A percentile compares a stretch with the other conserved stretches of the same genome.
These are phyloP conservation scores for Sitta europaea DNA, from an alignment of 2,113 vertebrate species.

Conservation along the genomic window DNA sequence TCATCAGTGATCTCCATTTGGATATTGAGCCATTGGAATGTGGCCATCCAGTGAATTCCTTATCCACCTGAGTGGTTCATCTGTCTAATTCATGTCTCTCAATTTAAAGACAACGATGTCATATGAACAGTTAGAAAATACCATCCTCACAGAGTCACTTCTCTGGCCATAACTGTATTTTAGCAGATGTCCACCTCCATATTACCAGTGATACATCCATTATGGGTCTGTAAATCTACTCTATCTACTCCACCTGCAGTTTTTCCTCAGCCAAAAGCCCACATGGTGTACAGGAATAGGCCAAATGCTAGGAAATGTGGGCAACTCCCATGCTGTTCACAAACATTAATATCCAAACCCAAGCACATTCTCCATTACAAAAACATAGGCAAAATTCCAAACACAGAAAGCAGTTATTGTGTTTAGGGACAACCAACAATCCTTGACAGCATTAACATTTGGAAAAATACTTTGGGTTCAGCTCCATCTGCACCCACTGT, in stretches of 20 bases:
- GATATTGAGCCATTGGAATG: not conserved
- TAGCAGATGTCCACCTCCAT: slow-evolving; percentile 58
- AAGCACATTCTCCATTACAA: slow-evolving; percentile 41
- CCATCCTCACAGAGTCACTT: not conserved
- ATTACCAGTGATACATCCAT: not conserved
- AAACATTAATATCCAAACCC: slow-evolving; percentile 10
- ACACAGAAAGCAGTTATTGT: not conserved
- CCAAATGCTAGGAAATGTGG: slow-evolving; percentile 53
- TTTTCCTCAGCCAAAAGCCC: slow-evolving; percentile 30
- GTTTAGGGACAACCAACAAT: slow-evolving; percentile 40
- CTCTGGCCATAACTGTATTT: not conserved
- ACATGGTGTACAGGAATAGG: not conserved
- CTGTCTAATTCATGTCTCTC: accelerated
- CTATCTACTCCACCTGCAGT: not conserved
- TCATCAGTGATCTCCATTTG: not conserved
- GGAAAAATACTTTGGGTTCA: slow-evolving; percentile 8
- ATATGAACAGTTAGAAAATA: not conserved
- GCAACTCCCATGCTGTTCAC: slow-evolving; percentile 48
- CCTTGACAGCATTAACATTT: not conserved
- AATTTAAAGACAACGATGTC: not conserved
- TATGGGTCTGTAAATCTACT: slow-evolving; percentile 21
- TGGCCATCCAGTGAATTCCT: not conserved
- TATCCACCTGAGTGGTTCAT: not conserved
- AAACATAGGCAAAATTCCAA: slow-evolving; percentile 57
- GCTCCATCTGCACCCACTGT: slow-evolving; percentile 38